phyloP scores from a whole-genome alignment of 2,797 vertebrate species.

The Toxotes lorentzi region DNA sequence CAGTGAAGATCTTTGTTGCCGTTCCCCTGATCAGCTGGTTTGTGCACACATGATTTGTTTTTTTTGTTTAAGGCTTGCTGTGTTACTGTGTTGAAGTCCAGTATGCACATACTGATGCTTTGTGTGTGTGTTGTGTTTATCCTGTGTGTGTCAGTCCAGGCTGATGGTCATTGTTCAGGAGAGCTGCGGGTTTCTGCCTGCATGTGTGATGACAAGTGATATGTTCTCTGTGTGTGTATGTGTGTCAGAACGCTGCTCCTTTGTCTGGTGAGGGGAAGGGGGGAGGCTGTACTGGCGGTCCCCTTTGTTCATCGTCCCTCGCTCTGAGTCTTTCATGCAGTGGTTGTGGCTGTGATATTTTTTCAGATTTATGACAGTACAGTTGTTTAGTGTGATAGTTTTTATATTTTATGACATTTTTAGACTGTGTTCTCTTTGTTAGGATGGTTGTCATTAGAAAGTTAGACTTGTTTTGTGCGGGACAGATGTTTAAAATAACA shows the following conservation, averaged over 20 bases:
- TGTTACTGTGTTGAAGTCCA: too few species aligned
- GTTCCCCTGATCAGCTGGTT: conserved; percentile 32
- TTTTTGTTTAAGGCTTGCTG: neutral
- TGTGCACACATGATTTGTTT: neutral
- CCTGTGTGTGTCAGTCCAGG: conserved; percentile 40
- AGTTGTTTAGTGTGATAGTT: neutral
- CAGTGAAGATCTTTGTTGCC: conserved; percentile 9
- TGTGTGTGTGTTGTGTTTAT: conserved; percentile 16
- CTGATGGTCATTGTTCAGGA: conserved; percentile 51
- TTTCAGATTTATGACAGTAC: neutral
- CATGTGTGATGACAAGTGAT: conserved; percentile 47
- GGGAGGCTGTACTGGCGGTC: conserved; percentile 50
- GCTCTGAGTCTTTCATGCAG: conserved; percentile 8
- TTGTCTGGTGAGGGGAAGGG: conserved; percentile 67
- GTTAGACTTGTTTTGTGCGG: neutral
- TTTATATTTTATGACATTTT: neutral
- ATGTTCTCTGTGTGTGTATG: conserved; percentile 35
- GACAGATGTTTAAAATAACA: conserved; percentile 1
- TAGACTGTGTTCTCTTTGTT: rapidly evolving
- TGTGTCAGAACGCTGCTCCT: conserved; percentile 63
- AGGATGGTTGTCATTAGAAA: conserved; percentile 21
- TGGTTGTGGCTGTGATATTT: neutral
- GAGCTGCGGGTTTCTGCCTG: conserved; percentile 36
- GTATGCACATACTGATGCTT: conserved; percentile 1
- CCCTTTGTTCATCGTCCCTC: conserved; percentile 72